A percentile compares a stretch with the other conserved stretches of the same genome.
phyloP scores from a whole-genome alignment of 2,888 invertebrate species.

The Cistogaster globosa region DNA sequence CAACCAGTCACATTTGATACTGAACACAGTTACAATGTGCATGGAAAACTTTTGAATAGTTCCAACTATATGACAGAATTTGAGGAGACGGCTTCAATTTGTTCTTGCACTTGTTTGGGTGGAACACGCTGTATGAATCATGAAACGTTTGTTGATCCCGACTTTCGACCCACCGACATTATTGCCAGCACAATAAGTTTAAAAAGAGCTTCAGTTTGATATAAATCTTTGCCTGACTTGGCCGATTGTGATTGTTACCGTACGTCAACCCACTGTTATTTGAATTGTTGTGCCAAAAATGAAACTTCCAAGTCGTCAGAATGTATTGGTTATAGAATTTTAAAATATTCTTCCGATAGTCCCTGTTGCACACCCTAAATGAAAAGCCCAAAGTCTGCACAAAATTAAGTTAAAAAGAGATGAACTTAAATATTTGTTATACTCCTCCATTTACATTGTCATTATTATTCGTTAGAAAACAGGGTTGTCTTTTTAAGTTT shows the following conservation, averaged over 20 bases:
- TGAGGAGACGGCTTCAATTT: conserved; percentile 90
- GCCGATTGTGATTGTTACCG: conserved; percentile 68
- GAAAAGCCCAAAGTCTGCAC: not conserved
- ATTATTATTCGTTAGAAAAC: not conserved
- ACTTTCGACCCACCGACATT: conserved; percentile 85
- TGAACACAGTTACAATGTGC: conserved; percentile 87
- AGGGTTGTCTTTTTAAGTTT: too few relatives aligned
- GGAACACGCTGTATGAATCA: conserved; percentile 85
- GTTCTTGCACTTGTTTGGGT: conserved; percentile 92
- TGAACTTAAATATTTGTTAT: too few relatives aligned
- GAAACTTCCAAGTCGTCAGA: conserved; percentile 61
- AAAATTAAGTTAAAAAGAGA: not conserved
- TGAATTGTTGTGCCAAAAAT: conserved; percentile 67
- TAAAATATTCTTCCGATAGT: conserved; percentile 64
- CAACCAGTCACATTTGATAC: conserved; percentile 87
- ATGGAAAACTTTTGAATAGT: conserved; percentile 87
- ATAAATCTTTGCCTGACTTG: conserved; percentile 68
- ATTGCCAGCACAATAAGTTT: conserved; percentile 82
- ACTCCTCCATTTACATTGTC: conserved; percentile 35
- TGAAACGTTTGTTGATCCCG: conserved; percentile 85
- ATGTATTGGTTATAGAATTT: conserved; percentile 66
- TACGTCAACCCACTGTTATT: conserved; percentile 61
- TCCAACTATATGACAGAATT: conserved; percentile 85
- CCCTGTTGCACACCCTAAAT: conserved; percentile 61
- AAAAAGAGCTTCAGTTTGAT: conserved; percentile 83